Percentiles rank a stretch among this genome's conserved stretches.
Conservation (phyloP, 2,797 vertebrate species). For the Oophaga sylvatica region DNA sequence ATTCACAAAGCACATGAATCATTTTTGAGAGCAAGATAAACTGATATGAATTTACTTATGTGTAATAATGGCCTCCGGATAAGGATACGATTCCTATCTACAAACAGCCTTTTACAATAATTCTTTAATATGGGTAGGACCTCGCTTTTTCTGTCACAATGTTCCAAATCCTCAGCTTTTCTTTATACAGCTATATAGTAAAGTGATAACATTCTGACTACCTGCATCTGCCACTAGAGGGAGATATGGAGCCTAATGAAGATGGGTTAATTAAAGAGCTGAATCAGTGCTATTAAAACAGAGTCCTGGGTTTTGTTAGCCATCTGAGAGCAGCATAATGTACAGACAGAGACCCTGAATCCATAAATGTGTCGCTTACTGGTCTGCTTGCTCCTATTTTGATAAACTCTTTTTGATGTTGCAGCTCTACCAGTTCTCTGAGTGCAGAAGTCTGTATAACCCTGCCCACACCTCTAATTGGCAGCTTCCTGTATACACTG, state of each 20-base stretch:
- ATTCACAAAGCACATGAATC: conserved; percentile 35
- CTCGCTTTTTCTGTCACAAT: neutral
- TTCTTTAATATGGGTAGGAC: neutral
- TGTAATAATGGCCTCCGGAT: conserved; percentile 35
- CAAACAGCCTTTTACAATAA: neutral
- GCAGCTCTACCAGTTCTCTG: too few species aligned
- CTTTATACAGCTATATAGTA: neutral
- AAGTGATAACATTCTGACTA: neutral
- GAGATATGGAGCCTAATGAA: neutral
- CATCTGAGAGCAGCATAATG: too few species aligned
- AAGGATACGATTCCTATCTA: neutral
- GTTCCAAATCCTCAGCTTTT: neutral
- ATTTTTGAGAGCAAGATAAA: conserved; percentile 17
- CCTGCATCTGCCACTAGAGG: neutral
- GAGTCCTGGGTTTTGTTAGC: too few species aligned
- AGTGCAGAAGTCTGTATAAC: too few species aligned
- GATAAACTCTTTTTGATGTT: too few species aligned
- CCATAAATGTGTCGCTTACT: too few species aligned
- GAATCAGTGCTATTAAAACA: too few species aligned
- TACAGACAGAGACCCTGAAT: too few species aligned
- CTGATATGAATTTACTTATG: conserved; percentile 38
- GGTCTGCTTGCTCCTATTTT: too few species aligned
- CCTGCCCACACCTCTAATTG: too few species aligned
- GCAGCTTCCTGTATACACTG: too few species aligned
- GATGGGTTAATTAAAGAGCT: too few species aligned